Percentiles rank a stretch among this genome's conserved stretches.
These are phyloP conservation scores for Phodopus roborovskii DNA, from an alignment of 2,113 vertebrate species.

Conservation along the genomic window DNA sequence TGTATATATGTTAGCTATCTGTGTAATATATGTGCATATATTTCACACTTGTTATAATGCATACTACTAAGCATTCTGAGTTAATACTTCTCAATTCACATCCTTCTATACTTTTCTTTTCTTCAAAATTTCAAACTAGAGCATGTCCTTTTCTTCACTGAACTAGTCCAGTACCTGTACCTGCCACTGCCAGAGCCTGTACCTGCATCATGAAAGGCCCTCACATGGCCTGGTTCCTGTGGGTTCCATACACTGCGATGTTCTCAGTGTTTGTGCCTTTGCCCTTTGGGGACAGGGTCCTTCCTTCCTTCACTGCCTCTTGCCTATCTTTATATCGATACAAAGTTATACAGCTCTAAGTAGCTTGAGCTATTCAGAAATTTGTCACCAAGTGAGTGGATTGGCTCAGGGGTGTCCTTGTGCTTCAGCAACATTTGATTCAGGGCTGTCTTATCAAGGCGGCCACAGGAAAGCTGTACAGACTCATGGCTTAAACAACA, in stretches of 20 bases:
- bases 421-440: not conserved
- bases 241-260: no score
- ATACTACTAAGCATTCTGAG: not conserved
- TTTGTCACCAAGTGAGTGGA: not conserved
- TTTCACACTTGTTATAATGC: not conserved
- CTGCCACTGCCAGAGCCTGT: not conserved
- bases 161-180: not conserved
- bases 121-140: constrained; percentile 1
- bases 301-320: not conserved
- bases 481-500: not conserved
- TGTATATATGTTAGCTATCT: not conserved
- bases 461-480: not conserved
- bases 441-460: not conserved
- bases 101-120: not conserved
- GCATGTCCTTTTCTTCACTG: not conserved
- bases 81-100: not conserved
- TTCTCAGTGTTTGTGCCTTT: not conserved
- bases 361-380: not conserved
- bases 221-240: not conserved
- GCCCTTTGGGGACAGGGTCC: not conserved
- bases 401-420: not conserved
- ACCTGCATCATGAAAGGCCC: not conserved
- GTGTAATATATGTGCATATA: not conserved
- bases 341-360: not conserved
- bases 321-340: not conserved